Evolutionary conservation across 1,140 invertebrate species (phyloP), one percentile per base, ranked within the genome.

Genomic region (Danaus melanippus): DNA sequence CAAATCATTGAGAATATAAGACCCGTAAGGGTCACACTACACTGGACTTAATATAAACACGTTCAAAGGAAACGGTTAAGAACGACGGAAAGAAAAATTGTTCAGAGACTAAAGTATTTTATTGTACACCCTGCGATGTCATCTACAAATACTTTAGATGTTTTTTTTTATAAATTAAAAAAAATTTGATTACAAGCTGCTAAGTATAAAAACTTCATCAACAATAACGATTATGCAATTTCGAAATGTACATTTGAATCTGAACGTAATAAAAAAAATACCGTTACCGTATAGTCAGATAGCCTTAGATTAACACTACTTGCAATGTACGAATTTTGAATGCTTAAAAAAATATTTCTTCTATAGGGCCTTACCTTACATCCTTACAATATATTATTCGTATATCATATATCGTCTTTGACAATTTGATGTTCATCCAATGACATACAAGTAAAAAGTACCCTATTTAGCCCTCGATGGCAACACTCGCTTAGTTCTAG

Each of bases 261-360:
- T 50, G 46, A 64, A 62, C 50, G 56, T 46, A 67, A 64, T 48
- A 62, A 56, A 60, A 53, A 42, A 42, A 57, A 42, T 10, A 44
- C n/a, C 48, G 21, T 47, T 42, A 32, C 40, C 17, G 44, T 62
- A 46, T 49, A 50, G 60, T 69, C 52, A 62, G 46, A 60, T 56
- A 72, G 74, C 64, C 62, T 75, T 70, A 68, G 64, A 54, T 46
- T 60, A 64, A 66, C 57, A 72, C 58, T 73, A 76, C 56, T 68
- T 62, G 78, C 75, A 66, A 77, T 76, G 71, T 81, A 81, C 64
- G 75, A 81, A 84, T 80, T 83, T 82, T 77, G 82, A 84, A 81
- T 84, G 81, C 73, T 76, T 86, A 86, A 86, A 86, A 86, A 86
- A 86, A 86, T 86, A 86, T 84, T 71, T 81, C 70, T 84, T 70